Percentiles rank a stretch among this genome's conserved stretches.
Evolutionary conservation across 2,113 vertebrate genomes (phyloP).

Genomic region (Myotis yumanensis): DNA sequence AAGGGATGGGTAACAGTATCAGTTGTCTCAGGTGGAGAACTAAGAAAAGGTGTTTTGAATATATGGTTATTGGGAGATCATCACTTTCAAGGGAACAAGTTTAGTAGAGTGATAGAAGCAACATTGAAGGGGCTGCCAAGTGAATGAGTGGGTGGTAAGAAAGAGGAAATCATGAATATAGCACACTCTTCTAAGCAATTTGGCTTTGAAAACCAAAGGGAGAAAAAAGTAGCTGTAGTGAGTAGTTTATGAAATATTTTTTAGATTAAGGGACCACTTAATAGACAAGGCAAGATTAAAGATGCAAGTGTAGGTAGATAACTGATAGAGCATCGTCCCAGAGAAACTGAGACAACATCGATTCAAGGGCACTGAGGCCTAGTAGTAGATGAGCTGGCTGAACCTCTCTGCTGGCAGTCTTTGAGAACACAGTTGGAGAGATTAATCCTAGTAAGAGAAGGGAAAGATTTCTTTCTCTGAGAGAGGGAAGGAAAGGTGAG

Average conservation of each 20-base stretch:
- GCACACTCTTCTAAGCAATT: not conserved
- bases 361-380: too few relatives aligned
- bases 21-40: not conserved
- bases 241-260: not conserved
- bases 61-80: not conserved
- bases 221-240: not conserved
- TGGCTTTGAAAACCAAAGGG: not conserved
- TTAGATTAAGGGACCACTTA: conserved; percentile 2
- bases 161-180: not conserved
- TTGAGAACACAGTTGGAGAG: not conserved
- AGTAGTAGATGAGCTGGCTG: too few relatives aligned
- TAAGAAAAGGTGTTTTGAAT: not conserved
- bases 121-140: not conserved
- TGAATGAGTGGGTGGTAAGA: not conserved
- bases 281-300: not conserved
- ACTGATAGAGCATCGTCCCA: not conserved
- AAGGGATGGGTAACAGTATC: not conserved
- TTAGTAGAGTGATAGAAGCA: not conserved
- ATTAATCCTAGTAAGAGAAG: not conserved
- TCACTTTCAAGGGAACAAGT: conserved; percentile 9
- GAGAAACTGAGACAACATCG: not conserved
- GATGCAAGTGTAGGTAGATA: not conserved
- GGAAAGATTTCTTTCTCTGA: not conserved
- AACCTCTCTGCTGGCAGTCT: too few relatives aligned
- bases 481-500: not conserved